Percentiles rank a stretch among this genome's conserved stretches.
These are phyloP conservation scores for Chrysaora quinquecirrha DNA, from an alignment of 30 jellyfish, hydroid and myxozoan genomes.

Conservation along the genomic window DNA sequence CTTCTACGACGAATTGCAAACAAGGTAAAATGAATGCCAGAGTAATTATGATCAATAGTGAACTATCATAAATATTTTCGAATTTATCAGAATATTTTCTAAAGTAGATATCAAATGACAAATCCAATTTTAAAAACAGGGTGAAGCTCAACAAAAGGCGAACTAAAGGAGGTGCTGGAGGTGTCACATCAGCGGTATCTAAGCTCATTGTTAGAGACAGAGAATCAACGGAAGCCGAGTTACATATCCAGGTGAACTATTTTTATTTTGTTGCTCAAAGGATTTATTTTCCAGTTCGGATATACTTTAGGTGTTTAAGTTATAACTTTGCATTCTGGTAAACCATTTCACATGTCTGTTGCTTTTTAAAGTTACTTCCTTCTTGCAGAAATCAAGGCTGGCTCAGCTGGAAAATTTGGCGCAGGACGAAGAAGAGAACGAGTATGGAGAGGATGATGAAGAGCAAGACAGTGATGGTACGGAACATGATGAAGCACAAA, in stretches of 20 bases:
- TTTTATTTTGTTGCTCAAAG: too few species aligned
- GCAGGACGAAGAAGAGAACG: conserved; percentile 83
- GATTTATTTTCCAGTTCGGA: too few species aligned
- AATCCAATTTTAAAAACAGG: too few species aligned
- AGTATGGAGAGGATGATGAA: conserved; percentile 29
- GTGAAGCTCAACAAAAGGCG: conserved; percentile 95
- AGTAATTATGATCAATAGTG: too few species aligned
- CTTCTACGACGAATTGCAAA: conserved; percentile 90
- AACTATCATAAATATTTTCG: too few species aligned
- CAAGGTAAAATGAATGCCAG: too few species aligned
- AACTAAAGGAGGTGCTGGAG: conserved; percentile 99
- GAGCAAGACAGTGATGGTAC: conserved; percentile 67
- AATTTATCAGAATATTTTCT: too few species aligned
- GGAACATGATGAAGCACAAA: conserved; percentile 37
- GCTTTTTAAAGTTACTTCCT: too few species aligned
- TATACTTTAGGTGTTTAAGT: too few species aligned
- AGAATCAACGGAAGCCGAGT: conserved; percentile 94
- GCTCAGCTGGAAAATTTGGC: conserved; percentile 88
- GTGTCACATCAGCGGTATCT: conserved; percentile 94
- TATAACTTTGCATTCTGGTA: too few species aligned
- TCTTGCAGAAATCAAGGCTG: conserved; percentile 86
- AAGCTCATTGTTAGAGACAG: conserved; percentile 89
- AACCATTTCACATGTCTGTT: too few species aligned
- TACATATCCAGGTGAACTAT: conserved; percentile 81
- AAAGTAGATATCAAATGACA: too few species aligned